Evolutionary conservation across 2,888 invertebrate genomes (phyloP).

Genomic region (Monoplex corrugatus): DNA sequence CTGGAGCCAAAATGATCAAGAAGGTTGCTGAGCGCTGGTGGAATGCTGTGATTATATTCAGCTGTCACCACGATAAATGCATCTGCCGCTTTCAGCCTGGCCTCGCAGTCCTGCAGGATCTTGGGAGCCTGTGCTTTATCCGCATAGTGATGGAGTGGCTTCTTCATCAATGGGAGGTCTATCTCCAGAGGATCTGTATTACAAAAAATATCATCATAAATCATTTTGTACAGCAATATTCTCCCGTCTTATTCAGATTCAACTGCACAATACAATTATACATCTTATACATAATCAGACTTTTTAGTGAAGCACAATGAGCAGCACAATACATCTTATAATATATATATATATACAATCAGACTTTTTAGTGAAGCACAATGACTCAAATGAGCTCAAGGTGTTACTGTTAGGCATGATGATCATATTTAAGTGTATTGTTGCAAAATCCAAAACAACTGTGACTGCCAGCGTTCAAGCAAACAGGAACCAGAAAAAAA

Average conservation of each 20-base stretch:
- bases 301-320: no score
- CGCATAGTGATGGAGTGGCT: constrained; percentile 69
- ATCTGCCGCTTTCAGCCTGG: constrained; percentile 76
- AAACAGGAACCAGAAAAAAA: no score
- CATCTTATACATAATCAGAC: no score
- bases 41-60: constrained; percentile 81
- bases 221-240: not conserved
- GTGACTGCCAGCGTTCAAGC: no score
- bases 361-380: no score
- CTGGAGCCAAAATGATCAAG: constrained; percentile 82
- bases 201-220: not conserved
- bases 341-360: not conserved
- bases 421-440: no score
- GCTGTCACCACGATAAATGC: constrained; percentile 81
- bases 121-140: constrained; percentile 63
- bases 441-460: no score
- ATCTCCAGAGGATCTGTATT: constrained; percentile 81
- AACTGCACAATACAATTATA: no score
- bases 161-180: constrained; percentile 74
- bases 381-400: no score
- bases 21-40: constrained; percentile 82
- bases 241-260: no score
- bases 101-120: constrained; percentile 62
- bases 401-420: no score
- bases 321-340: no score